These are phyloP conservation scores for Alloscopus bannaensis DNA, from an alignment of 2,888 invertebrate species.

Conservation along the genomic window DNA sequence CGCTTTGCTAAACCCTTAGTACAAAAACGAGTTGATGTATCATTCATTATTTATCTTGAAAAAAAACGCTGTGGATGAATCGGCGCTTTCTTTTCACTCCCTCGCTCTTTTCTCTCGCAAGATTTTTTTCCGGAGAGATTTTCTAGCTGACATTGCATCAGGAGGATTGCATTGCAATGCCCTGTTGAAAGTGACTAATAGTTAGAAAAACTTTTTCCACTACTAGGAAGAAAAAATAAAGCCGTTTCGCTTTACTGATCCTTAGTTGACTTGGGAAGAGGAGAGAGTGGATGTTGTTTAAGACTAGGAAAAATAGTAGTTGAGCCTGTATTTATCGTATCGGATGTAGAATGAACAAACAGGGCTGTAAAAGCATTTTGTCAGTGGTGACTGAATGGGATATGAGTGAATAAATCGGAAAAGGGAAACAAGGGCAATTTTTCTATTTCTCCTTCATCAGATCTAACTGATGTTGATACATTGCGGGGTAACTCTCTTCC, in stretches of 20 bases:
- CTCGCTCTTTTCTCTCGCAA: no score
- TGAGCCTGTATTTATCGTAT: no score
- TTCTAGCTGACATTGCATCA: slow-evolving; percentile 13
- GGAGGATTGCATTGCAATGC: slow-evolving; percentile 16
- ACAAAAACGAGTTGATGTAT: background rate
- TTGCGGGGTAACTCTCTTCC: slow-evolving; percentile 14
- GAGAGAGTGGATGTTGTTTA: background rate
- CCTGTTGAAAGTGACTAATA: slow-evolving; percentile 40
- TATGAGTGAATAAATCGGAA: slow-evolving; percentile 33
- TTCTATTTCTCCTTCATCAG: slow-evolving; percentile 50
- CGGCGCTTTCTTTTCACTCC: slow-evolving; percentile 38
- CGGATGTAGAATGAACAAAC: slow-evolving; percentile 36
- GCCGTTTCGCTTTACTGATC: slow-evolving; percentile 25
- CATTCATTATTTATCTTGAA: slow-evolving; percentile 47
- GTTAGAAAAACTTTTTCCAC: slow-evolving; percentile 14
- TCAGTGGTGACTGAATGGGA: slow-evolving; percentile 26
- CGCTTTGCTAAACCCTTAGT: no score
- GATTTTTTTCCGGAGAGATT: no score
- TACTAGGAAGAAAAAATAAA: slow-evolving; percentile 1
- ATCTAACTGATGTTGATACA: slow-evolving; percentile 32
- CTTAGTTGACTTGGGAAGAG: background rate
- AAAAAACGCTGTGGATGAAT: slow-evolving; percentile 54
- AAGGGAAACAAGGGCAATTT: slow-evolving; percentile 56
- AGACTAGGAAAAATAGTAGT: background rate
- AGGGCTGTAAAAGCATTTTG: slow-evolving; percentile 57